Conservation (phyloP, 2,113 vertebrate genomes). For the Pundamilia nyererei region DNA sequence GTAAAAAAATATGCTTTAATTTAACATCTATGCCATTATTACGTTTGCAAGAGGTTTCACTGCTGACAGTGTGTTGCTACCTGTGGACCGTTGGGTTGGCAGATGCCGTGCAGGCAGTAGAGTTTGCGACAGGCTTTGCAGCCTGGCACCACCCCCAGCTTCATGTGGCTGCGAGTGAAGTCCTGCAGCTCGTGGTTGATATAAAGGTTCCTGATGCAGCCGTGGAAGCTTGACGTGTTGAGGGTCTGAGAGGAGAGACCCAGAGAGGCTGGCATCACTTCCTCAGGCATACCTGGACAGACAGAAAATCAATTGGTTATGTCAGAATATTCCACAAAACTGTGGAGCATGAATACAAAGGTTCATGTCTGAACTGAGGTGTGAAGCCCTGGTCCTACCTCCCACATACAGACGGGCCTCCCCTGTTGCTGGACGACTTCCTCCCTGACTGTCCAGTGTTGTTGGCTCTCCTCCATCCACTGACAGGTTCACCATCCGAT, state of each 20-base stretch:
- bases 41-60: neutral
- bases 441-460: constrained; percentile 89
- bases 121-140: constrained; percentile 89
- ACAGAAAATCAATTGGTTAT: no score
- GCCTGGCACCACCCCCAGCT: constrained; percentile 88
- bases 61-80: neutral
- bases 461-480: constrained; percentile 91
- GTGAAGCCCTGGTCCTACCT: constrained; percentile 67
- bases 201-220: constrained; percentile 96
- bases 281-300: constrained; percentile 86
- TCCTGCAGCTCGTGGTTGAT: constrained; percentile 98
- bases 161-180: constrained; percentile 92
- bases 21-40: neutral
- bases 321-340: neutral
- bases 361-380: neutral
- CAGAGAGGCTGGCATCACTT: constrained; percentile 79
- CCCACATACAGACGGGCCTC: constrained; percentile 91
- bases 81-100: constrained; percentile 77
- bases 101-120: constrained; percentile 88
- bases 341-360: neutral
- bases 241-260: constrained; percentile 80
- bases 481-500: constrained; percentile 95
- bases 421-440: constrained; percentile 74
- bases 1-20: neutral
- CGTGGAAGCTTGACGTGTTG: constrained; percentile 89